phyloP scores from a whole-genome alignment of 2,888 invertebrate genomes.

The Zygothrica quintamaculata region DNA sequence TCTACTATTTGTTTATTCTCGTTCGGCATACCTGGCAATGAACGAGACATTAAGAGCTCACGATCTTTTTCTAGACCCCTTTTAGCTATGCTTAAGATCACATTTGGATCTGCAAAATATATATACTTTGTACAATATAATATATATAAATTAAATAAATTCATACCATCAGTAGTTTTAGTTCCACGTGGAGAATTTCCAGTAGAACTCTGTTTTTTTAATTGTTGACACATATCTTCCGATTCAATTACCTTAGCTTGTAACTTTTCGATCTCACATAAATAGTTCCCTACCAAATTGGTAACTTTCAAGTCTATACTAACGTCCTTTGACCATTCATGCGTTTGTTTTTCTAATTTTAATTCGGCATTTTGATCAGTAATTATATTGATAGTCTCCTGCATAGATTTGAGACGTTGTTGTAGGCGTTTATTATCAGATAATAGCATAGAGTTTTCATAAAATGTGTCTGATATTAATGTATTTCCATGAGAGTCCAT shows the following conservation, averaged over 20 bases:
- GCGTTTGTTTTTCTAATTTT: conserved; percentile 89
- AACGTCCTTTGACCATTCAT: conserved; percentile 72
- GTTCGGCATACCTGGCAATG: conserved; percentile 85
- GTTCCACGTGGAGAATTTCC: conserved; percentile 29
- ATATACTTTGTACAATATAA: neutral
- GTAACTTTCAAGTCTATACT: conserved; percentile 86
- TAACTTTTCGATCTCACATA: conserved; percentile 95
- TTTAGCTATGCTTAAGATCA: conserved; percentile 91
- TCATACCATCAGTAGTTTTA: conserved; percentile 58
- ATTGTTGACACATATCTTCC: conserved; percentile 90
- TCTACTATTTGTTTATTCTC: conserved; percentile 87
- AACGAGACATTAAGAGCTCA: conserved; percentile 84
- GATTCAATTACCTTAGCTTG: conserved; percentile 95
- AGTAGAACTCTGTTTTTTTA: conserved; percentile 85
- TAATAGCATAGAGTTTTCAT: conserved; percentile 96
- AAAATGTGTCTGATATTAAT: conserved; percentile 96
- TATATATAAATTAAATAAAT: neutral
- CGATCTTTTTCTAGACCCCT: conserved; percentile 90
- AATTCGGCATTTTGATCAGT: conserved; percentile 93
- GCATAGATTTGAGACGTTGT: conserved; percentile 96
- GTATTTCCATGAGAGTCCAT: conserved; percentile 94
- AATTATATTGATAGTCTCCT: conserved; percentile 95
- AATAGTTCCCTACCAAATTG: conserved; percentile 91
- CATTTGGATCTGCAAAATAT: conserved; percentile 81
- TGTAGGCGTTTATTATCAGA: conserved; percentile 94